Evolutionary conservation across 1,140 invertebrate genomes (phyloP).

Genomic region (Temnothorax longispinosus): DNA sequence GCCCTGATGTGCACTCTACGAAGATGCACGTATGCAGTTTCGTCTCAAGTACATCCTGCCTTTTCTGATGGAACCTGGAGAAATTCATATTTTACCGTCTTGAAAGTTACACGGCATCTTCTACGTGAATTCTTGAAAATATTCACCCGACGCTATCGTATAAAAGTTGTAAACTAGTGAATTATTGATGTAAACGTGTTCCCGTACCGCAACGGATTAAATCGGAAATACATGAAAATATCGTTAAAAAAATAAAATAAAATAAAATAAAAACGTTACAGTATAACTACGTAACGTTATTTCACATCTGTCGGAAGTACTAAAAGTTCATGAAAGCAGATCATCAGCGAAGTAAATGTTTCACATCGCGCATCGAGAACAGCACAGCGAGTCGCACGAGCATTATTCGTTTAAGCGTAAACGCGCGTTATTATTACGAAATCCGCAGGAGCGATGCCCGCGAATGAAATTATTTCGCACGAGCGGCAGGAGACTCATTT

Average conservation of each 20-base stretch:
- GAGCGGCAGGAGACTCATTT: slow-evolving; percentile 48
- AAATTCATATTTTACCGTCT: slow-evolving; percentile 46
- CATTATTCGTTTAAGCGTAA: slow-evolving; percentile 40
- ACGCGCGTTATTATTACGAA: slow-evolving; percentile 39
- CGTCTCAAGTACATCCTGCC: slow-evolving; percentile 10
- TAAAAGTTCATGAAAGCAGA: slow-evolving; percentile 39
- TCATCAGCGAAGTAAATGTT: slow-evolving; percentile 31
- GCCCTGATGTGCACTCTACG: slow-evolving; percentile 7
- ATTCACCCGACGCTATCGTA: not conserved
- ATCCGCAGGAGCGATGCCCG: slow-evolving; percentile 21
- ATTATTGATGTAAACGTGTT: slow-evolving; percentile 9
- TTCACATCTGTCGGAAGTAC: not conserved
- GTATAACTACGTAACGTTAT: not conserved
- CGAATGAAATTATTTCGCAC: slow-evolving; percentile 44
- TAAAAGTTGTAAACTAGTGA: not conserved
- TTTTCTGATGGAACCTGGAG: slow-evolving; percentile 29
- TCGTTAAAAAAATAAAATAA: not conserved
- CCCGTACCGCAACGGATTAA: not conserved
- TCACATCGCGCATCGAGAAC: slow-evolving; percentile 24
- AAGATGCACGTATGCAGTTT: slow-evolving; percentile 44
- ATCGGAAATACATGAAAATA: slow-evolving; percentile 4
- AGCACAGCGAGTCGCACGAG: slow-evolving; percentile 12
- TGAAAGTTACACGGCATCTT: slow-evolving; percentile 14
- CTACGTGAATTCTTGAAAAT: slow-evolving; percentile 11
- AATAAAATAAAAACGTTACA: not conserved